Evolutionary conservation across 2,113 vertebrate species (phyloP).

Genomic region (Colaptes auratus): DNA sequence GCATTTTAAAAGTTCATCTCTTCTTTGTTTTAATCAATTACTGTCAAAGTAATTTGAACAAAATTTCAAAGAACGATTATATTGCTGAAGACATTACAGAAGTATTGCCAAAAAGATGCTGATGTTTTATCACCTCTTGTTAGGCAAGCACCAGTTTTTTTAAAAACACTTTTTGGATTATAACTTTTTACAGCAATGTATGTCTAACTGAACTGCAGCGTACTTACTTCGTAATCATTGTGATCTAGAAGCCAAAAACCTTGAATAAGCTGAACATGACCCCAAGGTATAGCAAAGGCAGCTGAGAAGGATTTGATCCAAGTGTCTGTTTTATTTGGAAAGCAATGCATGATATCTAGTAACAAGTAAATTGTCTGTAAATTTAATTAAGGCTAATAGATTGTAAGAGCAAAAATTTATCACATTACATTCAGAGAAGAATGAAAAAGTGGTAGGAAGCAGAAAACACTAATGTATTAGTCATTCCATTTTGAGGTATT

Average conservation of each 20-base stretch:
- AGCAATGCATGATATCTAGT: conserved; percentile 91
- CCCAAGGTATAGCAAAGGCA: conserved; percentile 89
- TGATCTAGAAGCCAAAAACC: conserved; percentile 96
- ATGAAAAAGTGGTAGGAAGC: neutral
- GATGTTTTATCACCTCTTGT: neutral
- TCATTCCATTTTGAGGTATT: neutral
- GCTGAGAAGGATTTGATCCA: conserved; percentile 89
- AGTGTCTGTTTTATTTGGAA: conserved; percentile 84
- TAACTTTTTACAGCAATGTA: neutral
- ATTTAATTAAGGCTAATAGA: conserved; percentile 80
- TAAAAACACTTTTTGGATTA: rapidly evolving
- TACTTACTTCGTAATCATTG: conserved; percentile 88
- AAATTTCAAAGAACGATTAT: neutral
- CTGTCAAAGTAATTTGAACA: neutral
- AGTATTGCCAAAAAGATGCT: neutral
- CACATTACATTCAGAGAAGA: neutral
- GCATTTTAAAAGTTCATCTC: neutral
- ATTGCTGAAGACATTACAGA: neutral
- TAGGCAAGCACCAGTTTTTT: neutral
- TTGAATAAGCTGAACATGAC: conserved; percentile 89
- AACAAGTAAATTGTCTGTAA: conserved; percentile 92
- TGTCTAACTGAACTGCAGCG: neutral
- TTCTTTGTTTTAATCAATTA: too few species aligned
- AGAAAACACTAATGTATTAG: neutral
- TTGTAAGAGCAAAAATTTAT: neutral